Evolutionary conservation across 1,140 invertebrate species (phyloP).

Genomic region (Cydia strobilella): DNA sequence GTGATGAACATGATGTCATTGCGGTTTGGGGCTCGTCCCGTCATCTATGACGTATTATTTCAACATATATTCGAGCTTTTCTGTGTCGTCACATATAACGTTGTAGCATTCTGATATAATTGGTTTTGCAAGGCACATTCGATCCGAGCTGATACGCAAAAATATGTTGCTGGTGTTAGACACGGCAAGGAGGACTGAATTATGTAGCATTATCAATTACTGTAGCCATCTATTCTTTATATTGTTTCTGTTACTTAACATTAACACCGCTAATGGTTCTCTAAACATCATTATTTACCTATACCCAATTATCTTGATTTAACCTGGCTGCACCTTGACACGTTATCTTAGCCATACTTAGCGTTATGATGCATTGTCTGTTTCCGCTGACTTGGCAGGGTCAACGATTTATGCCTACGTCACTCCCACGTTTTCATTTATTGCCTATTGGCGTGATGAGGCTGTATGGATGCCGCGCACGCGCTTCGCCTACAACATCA

Average conservation of each 20-base stretch:
- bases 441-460: slow-evolving; percentile 46
- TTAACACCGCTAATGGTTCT: slow-evolving; percentile 15
- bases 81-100: slow-evolving; percentile 37
- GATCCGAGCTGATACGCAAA: too few relatives aligned
- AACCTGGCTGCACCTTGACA: slow-evolving; percentile 31
- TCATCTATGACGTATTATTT: slow-evolving; percentile 16
- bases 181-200: not conserved
- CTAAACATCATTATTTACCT: slow-evolving; percentile 30
- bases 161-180: not conserved
- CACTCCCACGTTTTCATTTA: slow-evolving; percentile 50
- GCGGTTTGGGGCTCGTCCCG: slow-evolving; percentile 39
- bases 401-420: slow-evolving; percentile 54
- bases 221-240: not conserved
- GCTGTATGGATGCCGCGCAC: slow-evolving; percentile 54
- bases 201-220: not conserved
- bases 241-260: not conserved
- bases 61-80: slow-evolving; percentile 23
- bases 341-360: slow-evolving; percentile 31
- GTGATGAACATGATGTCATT: slow-evolving; percentile 55
- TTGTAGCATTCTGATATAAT: not conserved
- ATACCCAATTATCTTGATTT: slow-evolving; percentile 26
- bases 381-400: slow-evolving; percentile 36
- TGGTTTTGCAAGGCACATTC: too few relatives aligned
- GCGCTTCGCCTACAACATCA: slow-evolving; percentile 57
- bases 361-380: slow-evolving; percentile 28